Evolutionary conservation across 2,888 invertebrate species (phyloP).

Genomic region (Temnothorax ravouxi): DNA sequence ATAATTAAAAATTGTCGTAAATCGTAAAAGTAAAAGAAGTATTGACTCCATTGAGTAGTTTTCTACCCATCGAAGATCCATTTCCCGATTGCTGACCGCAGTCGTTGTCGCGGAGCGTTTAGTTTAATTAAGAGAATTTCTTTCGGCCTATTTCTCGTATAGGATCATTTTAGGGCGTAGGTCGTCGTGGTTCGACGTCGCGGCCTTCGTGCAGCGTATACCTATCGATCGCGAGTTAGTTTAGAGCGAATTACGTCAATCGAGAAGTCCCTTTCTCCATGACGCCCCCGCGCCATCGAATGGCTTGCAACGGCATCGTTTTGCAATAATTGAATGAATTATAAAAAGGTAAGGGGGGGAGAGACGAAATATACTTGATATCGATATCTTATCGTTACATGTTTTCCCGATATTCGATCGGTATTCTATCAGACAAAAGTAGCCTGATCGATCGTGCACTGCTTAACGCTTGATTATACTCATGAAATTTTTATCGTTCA

Average conservation of each 20-base stretch:
- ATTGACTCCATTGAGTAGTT: background rate
- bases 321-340: constrained; percentile 53
- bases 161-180: constrained; percentile 44
- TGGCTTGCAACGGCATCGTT: constrained; percentile 7
- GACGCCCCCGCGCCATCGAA: constrained; percentile 37
- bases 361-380: constrained; percentile 17
- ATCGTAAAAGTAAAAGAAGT: background rate
- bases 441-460: background rate
- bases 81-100: background rate
- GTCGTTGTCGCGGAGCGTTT: background rate
- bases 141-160: background rate
- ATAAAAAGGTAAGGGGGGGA: background rate
- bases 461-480: background rate
- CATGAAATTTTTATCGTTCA: background rate
- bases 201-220: constrained; percentile 33
- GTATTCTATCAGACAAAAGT: constrained; percentile 1
- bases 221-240: constrained; percentile 49
- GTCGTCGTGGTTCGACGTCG: constrained; percentile 24
- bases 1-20: background rate
- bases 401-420: constrained; percentile 2
- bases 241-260: constrained; percentile 56
- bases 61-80: background rate
- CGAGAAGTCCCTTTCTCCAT: constrained; percentile 40
- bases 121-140: constrained; percentile 14
- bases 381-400: constrained; percentile 25